Evolutionary conservation across 2,113 vertebrate species (phyloP), one percentile per base, ranked within the genome.

Genomic region (Fukomys damarensis): DNA sequence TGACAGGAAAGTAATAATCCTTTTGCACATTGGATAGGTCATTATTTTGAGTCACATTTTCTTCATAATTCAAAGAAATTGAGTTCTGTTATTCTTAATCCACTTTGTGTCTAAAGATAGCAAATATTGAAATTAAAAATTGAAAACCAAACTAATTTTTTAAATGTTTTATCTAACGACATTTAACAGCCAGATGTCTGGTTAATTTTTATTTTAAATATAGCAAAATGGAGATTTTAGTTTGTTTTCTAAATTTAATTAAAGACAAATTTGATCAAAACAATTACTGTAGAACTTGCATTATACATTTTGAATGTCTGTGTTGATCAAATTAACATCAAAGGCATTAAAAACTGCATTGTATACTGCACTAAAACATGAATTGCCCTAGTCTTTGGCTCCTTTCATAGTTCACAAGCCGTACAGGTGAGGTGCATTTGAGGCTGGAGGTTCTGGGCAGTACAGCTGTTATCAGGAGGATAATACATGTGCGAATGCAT

Each of bases 81-180:
- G 76, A 96, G 46, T 92, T 96, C 85, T 97, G 88, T 96, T 96
- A 96, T 85, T 91, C 77, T 88, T 91, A 95, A 95, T 91, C 65
- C 46, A 91, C 24, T 93, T 88, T 95, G 17, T 59, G 20, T 93
- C 92, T 96, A 96, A 96, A 97, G 56, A 92, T 68, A 95, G 87
- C 24, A 94, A 95, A 95, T 65, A 86, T 92, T 95, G 66, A 14
- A 68, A 93, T 90, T 94, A 87, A 85, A 95, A 70, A 81, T 14
- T 94, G 56, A 54, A 97, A 96, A 96, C 85, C 19, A 92, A 92
- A 68, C 56, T 84, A 93, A 97, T 93, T 93, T 86, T 81, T 95
- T 93, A 96, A 66, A 74, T 94, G 26, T 58, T 96, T 96, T 96
- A 79, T 81, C 77, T 95, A 83, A 32, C 96, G 68, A 89, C 95